These are phyloP conservation scores for Bradypodion pumilum DNA, from an alignment of 2,797 vertebrate genomes.

Conservation along the genomic window DNA sequence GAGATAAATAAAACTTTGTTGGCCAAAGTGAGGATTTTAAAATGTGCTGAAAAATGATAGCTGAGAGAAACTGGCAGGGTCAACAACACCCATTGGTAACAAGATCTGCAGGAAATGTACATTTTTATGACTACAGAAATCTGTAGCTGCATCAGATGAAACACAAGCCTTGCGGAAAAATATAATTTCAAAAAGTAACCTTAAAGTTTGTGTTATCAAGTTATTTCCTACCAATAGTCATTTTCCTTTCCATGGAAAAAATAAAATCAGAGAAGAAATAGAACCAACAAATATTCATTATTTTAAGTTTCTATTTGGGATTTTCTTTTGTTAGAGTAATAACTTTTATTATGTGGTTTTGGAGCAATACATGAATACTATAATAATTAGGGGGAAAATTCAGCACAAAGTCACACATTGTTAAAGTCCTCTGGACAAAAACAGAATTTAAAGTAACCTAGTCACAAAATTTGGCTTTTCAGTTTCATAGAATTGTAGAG, in stretches of 20 bases:
- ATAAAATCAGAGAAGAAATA: neutral
- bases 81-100: neutral
- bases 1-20: slow-evolving; percentile 31
- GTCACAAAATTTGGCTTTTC: too few relatives aligned
- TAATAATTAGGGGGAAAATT: too few relatives aligned
- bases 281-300: neutral
- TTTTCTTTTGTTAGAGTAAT: too few relatives aligned
- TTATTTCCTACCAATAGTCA: neutral
- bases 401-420: too few relatives aligned
- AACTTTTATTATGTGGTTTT: too few relatives aligned
- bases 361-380: too few relatives aligned
- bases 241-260: neutral
- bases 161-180: neutral
- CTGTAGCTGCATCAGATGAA: neutral
- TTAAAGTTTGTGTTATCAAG: neutral
- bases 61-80: neutral
- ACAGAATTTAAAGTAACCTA: too few relatives aligned
- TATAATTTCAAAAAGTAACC: neutral
- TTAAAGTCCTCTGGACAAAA: too few relatives aligned
- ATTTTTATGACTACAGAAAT: slow-evolving; percentile 13
- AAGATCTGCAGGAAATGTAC: neutral
- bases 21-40: slow-evolving; percentile 4
- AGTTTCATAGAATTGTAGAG: too few relatives aligned
- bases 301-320: too few relatives aligned
- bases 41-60: slow-evolving; percentile 17